Percentiles rank a stretch among this genome's conserved stretches.
Conservation (phyloP, 2,113 vertebrate genomes). For the Hippocampus guttulatus region DNA sequence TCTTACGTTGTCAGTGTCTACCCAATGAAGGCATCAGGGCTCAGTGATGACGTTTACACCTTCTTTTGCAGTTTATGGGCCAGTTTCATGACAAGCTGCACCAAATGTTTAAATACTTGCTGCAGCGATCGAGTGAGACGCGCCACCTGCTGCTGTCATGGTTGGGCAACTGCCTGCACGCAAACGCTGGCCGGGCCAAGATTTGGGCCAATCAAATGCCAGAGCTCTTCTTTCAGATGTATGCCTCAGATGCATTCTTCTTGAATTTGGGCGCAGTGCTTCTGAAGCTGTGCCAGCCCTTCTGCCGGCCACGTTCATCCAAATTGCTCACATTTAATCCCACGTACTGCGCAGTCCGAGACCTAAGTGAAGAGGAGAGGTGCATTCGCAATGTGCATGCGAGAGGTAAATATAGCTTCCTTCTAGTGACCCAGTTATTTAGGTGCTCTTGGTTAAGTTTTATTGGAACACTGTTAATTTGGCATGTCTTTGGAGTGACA, state of each 20-base stretch:
- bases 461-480: too few relatives aligned
- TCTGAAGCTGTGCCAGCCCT: slow-evolving; percentile 95
- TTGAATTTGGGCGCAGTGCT: slow-evolving; percentile 91
- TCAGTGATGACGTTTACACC: background rate
- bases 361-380: slow-evolving; percentile 90
- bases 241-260: slow-evolving; percentile 93
- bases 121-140: slow-evolving; percentile 87
- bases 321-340: slow-evolving; percentile 93
- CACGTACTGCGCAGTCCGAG: slow-evolving; percentile 89
- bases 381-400: slow-evolving; percentile 87
- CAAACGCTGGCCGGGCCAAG: slow-evolving; percentile 88
- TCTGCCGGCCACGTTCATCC: slow-evolving; percentile 86
- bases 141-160: slow-evolving; percentile 91
- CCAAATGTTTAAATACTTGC: slow-evolving; percentile 89
- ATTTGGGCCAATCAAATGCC: slow-evolving; percentile 99
- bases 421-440: background rate
- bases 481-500: background rate
- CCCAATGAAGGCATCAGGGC: too few relatives aligned
- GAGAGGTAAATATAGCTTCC: slow-evolving; percentile 71
- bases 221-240: slow-evolving; percentile 96
- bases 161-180: slow-evolving; percentile 92
- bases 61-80: slow-evolving; percentile 81
- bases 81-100: slow-evolving; percentile 96
- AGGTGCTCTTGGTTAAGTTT: too few relatives aligned
- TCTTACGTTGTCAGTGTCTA: background rate